Conservation (phyloP, 2,797 vertebrate species). For the Acipenser transmontanus region DNA sequence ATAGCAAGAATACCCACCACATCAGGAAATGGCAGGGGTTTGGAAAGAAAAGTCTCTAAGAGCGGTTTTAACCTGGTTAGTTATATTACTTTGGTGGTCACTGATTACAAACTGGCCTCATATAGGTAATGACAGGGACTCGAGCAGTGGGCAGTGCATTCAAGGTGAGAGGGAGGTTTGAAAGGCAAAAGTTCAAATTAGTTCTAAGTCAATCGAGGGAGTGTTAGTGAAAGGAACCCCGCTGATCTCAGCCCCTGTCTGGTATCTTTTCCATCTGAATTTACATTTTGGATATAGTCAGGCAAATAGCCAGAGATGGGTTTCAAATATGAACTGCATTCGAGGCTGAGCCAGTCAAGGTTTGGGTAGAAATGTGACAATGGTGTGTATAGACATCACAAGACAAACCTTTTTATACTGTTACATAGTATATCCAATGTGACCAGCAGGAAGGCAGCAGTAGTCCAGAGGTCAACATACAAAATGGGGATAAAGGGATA, state of each 20-base stretch:
- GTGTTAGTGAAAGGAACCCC: not conserved
- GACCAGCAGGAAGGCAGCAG: not conserved
- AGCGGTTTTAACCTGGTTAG: no score
- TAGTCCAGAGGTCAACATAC: not conserved
- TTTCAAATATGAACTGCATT: not conserved
- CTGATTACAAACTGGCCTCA: not conserved
- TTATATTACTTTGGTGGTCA: no score
- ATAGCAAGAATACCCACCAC: no score
- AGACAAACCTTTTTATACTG: slow-evolving; percentile 3
- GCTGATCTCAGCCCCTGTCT: not conserved
- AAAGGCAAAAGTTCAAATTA: not conserved
- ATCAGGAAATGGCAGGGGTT: no score
- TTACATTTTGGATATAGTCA: not conserved
- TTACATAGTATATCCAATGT: not conserved
- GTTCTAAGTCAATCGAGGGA: not conserved
- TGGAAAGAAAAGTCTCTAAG: no score
- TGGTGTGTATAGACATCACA: not conserved
- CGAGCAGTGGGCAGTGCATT: not conserved
- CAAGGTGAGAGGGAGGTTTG: not conserved
- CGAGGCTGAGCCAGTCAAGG: not conserved
- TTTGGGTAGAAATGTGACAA: not conserved
- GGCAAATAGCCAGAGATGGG: not conserved
- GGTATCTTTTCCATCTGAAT: not conserved
- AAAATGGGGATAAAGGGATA: not conserved
- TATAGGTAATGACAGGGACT: not conserved